Percentiles rank a stretch among this genome's conserved stretches.
phyloP scores from a whole-genome alignment of 2,113 vertebrate species.

The Oryzias melastigma region DNA sequence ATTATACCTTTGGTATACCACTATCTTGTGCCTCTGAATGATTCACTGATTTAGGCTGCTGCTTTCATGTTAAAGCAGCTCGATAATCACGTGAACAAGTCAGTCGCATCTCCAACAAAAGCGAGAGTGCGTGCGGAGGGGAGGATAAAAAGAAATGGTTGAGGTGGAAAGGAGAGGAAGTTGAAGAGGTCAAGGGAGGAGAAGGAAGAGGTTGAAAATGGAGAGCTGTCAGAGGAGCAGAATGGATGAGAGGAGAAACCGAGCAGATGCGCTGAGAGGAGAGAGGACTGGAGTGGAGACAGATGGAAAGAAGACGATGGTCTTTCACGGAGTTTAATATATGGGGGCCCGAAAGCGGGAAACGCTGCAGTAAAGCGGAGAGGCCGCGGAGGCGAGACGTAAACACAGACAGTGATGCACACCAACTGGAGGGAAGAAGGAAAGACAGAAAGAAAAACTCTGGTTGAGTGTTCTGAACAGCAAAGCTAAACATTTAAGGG shows the following conservation, averaged over 20 bases:
- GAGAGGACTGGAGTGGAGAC: constrained; percentile 6
- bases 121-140: constrained; percentile 7
- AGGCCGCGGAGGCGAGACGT: constrained; percentile 33
- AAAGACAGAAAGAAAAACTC: constrained; percentile 23
- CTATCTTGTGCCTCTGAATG: constrained; percentile 54
- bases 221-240: constrained; percentile 7
- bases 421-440: constrained; percentile 37
- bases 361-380: constrained; percentile 9
- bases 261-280: constrained; percentile 14
- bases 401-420: constrained; percentile 44
- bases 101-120: constrained; percentile 41
- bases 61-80: constrained; percentile 48
- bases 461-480: constrained; percentile 24
- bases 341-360: constrained; percentile 11
- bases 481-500: constrained; percentile 23
- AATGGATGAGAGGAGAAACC: constrained; percentile 22
- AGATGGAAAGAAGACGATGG: constrained; percentile 11
- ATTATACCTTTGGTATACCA: constrained; percentile 64
- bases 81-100: constrained; percentile 50
- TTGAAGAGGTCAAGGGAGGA: constrained; percentile 31
- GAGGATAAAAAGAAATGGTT: constrained; percentile 7
- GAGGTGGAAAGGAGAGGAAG: constrained; percentile 11
- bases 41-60: constrained; percentile 56
- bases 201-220: constrained; percentile 17
- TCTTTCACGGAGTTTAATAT: constrained; percentile 12